Percentiles rank a stretch among this genome's conserved stretches.
Conservation (phyloP, 2,797 vertebrate species). For the Silurus lanzhouensis region DNA sequence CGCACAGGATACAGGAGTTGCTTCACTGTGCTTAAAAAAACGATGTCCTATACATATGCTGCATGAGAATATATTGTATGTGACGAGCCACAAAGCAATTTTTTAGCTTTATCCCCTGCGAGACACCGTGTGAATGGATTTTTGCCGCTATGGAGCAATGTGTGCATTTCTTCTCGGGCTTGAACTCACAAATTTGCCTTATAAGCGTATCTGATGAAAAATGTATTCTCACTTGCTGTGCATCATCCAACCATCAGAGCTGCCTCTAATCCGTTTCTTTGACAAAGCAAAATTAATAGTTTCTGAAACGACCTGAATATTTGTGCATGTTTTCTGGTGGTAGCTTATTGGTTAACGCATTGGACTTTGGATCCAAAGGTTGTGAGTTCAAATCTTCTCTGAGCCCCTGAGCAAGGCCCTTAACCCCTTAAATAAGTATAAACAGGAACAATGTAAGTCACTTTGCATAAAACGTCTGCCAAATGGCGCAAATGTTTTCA, state of each 20-base stretch:
- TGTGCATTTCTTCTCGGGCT: conserved; percentile 69
- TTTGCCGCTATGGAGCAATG: conserved; percentile 72
- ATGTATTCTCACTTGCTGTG: conserved; percentile 15
- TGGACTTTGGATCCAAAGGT: too few relatives aligned
- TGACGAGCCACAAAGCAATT: conserved; percentile 68
- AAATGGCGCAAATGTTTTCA: too few relatives aligned
- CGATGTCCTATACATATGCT: conserved; percentile 69
- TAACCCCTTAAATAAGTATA: too few relatives aligned
- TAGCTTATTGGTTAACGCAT: too few relatives aligned
- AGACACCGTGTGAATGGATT: conserved; percentile 71
- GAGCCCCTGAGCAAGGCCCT: too few relatives aligned
- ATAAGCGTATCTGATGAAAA: conserved; percentile 53
- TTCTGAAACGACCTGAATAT: not conserved
- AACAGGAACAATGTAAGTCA: too few relatives aligned
- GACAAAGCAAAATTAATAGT: not conserved
- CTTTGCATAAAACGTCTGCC: too few relatives aligned
- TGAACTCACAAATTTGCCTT: conserved; percentile 70
- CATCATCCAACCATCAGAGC: conserved; percentile 6
- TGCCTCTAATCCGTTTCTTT: not conserved
- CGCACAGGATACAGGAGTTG: conserved; percentile 70
- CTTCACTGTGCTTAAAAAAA: conserved; percentile 66
- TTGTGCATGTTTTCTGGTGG: too few relatives aligned
- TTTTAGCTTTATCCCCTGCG: conserved; percentile 68
- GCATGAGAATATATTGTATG: conserved; percentile 68
- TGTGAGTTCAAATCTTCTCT: too few relatives aligned